Evolutionary conservation across 2,888 invertebrate species (phyloP).

Genomic region (Julus scandinavius): DNA sequence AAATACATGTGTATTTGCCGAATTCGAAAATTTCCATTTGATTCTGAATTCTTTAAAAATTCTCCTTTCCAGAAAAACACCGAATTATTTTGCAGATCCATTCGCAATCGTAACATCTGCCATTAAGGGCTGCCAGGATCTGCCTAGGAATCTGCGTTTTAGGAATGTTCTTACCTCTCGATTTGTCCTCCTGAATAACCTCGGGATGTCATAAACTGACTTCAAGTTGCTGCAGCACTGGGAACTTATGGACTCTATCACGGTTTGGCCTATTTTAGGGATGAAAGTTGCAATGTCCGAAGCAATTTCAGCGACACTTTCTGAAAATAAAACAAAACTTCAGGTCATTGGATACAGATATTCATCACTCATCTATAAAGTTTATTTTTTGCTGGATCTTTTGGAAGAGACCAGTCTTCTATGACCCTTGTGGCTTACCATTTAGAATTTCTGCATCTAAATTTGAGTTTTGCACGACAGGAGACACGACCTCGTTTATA

Average conservation of each 20-base stretch:
- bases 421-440: not conserved
- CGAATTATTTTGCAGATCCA: too few relatives aligned
- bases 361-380: too few relatives aligned
- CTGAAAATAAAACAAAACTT: slow-evolving; percentile 39
- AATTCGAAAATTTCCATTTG: too few relatives aligned
- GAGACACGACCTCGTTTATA: not conserved
- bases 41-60: too few relatives aligned
- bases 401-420: too few relatives aligned
- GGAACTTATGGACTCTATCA: slow-evolving; percentile 63
- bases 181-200: slow-evolving; percentile 91
- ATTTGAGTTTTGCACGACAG: not conserved
- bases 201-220: slow-evolving; percentile 88
- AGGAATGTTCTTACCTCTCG: slow-evolving; percentile 70
- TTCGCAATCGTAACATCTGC: slow-evolving; percentile 26
- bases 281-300: slow-evolving; percentile 59
- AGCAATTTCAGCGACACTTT: slow-evolving; percentile 48
- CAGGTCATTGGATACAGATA: not conserved
- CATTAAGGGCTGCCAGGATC: not conserved
- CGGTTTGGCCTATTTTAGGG: slow-evolving; percentile 62
- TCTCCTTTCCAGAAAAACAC: too few relatives aligned
- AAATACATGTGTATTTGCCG: too few relatives aligned
- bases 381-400: too few relatives aligned
- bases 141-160: not conserved
- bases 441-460: not conserved
- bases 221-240: slow-evolving; percentile 64